phyloP scores from a whole-genome alignment of 2,797 vertebrate genomes.

The Hirundo rustica region DNA sequence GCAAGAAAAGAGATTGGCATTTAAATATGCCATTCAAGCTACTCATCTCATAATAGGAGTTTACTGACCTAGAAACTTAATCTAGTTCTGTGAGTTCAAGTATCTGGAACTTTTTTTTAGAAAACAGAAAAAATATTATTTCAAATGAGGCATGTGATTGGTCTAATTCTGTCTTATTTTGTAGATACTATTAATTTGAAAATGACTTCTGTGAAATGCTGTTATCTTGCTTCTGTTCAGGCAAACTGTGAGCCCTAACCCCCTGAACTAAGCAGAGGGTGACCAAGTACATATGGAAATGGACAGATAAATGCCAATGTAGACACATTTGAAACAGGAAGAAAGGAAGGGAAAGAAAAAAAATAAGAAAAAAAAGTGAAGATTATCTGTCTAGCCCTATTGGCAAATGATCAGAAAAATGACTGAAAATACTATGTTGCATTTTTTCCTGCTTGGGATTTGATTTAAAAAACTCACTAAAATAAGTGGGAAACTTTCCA shows the following conservation, averaged over 20 bases:
- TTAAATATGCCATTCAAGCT: background rate
- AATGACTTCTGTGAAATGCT: background rate
- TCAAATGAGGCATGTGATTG: background rate
- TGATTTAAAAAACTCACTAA: background rate
- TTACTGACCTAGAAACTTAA: background rate
- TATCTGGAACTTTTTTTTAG: background rate
- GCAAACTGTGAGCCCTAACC: background rate
- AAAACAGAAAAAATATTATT: background rate
- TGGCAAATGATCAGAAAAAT: conserved; percentile 4
- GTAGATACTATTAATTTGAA: background rate
- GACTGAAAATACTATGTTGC: background rate
- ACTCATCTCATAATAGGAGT: background rate
- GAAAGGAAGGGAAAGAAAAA: fast-evolving
- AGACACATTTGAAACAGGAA: background rate
- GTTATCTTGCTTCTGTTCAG: background rate
- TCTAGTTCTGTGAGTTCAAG: background rate
- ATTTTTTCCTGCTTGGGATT: background rate
- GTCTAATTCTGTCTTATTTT: background rate
- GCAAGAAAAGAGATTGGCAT: background rate
- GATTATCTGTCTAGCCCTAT: background rate
- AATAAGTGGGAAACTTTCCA: background rate
- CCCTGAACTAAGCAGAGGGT: background rate
- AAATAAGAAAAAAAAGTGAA: background rate
- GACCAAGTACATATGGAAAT: background rate
- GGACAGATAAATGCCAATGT: background rate